These are phyloP conservation scores for Zapornia atra DNA, from an alignment of 2,113 vertebrate species.

Conservation along the genomic window DNA sequence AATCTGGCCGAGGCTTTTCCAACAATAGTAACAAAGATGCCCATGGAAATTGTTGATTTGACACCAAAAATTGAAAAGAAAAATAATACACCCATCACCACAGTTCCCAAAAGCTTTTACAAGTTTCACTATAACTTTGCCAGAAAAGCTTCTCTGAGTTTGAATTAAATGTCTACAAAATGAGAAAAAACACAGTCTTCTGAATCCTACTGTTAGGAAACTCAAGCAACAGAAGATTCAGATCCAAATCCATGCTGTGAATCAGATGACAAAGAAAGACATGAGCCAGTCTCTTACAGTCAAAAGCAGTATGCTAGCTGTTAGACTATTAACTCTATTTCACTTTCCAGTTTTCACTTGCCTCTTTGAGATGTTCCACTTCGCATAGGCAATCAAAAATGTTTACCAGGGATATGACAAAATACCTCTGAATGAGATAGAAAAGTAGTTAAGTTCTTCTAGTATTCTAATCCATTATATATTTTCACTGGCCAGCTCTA, in stretches of 20 bases:
- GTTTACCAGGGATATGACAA: background rate
- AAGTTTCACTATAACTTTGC: background rate
- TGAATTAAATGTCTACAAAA: background rate
- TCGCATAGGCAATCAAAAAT: background rate
- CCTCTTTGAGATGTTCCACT: background rate
- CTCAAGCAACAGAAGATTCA: background rate
- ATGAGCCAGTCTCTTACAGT: rapidly evolving
- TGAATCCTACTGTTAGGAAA: background rate
- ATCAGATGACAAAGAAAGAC: background rate
- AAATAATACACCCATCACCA: background rate
- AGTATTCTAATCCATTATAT: background rate
- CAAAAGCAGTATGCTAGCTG: background rate
- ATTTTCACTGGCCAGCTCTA: background rate
- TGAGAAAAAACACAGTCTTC: background rate
- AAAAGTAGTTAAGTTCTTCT: background rate
- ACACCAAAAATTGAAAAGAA: background rate
- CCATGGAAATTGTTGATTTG: background rate
- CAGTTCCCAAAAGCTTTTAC: background rate
- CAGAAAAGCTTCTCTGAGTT: background rate
- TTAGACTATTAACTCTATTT: background rate
- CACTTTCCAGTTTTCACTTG: background rate
- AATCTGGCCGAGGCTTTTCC: background rate
- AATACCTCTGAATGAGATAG: background rate
- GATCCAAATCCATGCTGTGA: background rate
- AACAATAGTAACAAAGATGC: background rate